Evolutionary conservation across 2,888 invertebrate species (phyloP).

Genomic region (Sicus ferrugineus): DNA sequence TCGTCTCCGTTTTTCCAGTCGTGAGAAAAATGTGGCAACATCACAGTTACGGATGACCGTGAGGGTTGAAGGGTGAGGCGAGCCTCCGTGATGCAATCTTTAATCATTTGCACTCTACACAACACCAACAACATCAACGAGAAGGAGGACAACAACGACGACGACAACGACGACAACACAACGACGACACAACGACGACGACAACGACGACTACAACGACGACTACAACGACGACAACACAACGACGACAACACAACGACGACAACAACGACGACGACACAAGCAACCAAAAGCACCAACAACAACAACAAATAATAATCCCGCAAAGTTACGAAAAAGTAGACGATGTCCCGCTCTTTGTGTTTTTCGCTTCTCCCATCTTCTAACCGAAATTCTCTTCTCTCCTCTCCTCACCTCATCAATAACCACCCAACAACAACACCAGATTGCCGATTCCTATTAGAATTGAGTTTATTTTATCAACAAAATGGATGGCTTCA

Average conservation of each 20-base stretch:
- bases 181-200: too few relatives aligned
- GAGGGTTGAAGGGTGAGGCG: neutral
- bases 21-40: slow-evolving; percentile 20
- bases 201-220: too few relatives aligned
- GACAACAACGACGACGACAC: too few relatives aligned
- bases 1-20: slow-evolving; percentile 14
- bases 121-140: too few relatives aligned
- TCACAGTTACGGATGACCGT: slow-evolving; percentile 16
- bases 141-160: too few relatives aligned
- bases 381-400: neutral
- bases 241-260: too few relatives aligned
- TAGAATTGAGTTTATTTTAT: neutral
- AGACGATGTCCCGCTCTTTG: too few relatives aligned
- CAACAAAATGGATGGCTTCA: neutral
- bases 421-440: neutral
- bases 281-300: too few relatives aligned
- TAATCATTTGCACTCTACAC: slow-evolving; percentile 7
- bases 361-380: neutral
- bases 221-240: too few relatives aligned
- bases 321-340: too few relatives aligned
- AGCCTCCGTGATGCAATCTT: neutral
- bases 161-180: too few relatives aligned
- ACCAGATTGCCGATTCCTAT: neutral
- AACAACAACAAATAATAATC: too few relatives aligned
- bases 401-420: neutral